phyloP scores from a whole-genome alignment of 2,113 vertebrate genomes.

The Pithys albifrons region DNA sequence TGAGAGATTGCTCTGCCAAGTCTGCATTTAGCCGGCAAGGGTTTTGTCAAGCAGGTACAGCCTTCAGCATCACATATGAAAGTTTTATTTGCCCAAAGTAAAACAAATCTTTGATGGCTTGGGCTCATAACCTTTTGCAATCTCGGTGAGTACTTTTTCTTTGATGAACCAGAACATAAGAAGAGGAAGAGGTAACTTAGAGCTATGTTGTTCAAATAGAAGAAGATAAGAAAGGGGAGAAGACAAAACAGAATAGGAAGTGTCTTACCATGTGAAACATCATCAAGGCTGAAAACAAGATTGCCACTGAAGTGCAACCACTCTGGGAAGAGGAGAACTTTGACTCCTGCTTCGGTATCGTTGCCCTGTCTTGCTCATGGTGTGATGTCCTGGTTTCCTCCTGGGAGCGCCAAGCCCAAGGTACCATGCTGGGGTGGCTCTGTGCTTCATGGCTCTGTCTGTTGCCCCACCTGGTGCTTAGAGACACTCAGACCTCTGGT shows the following conservation, averaged over 20 bases:
- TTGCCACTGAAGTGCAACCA: neutral
- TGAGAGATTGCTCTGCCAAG: neutral
- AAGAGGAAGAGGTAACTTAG: neutral
- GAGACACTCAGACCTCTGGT: neutral
- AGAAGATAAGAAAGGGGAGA: neutral
- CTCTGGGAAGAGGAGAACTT: neutral
- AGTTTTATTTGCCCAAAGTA: neutral
- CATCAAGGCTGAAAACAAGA: neutral
- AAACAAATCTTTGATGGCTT: neutral
- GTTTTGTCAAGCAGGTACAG: neutral
- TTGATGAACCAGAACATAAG: neutral
- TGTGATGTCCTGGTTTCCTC: neutral
- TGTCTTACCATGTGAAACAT: neutral
- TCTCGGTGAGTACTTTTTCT: neutral
- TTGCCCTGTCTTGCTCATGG: accelerated
- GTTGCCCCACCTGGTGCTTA: accelerated
- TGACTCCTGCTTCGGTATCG: neutral
- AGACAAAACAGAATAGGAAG: neutral
- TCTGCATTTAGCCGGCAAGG: neutral
- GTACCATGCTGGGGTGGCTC: neutral
- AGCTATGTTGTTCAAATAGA: neutral
- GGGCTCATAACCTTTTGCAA: neutral
- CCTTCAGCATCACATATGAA: neutral
- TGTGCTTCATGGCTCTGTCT: accelerated
- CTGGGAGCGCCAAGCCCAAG: accelerated